Evolutionary conservation across 2,888 invertebrate genomes (phyloP).

Genomic region (Eupithecia exiguata): DNA sequence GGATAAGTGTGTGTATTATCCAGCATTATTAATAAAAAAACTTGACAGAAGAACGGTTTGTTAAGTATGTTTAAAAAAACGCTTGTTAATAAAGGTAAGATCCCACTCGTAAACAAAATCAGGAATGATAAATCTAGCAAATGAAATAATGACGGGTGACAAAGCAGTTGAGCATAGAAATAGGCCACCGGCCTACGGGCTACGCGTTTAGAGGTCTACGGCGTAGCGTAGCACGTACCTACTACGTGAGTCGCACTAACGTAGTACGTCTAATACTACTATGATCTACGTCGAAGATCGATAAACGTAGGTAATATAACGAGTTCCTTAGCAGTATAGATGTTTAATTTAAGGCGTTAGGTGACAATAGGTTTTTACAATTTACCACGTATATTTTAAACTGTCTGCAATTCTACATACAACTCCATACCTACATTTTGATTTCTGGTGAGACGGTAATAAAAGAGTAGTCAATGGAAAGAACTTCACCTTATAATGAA

Average conservation of each 20-base stretch:
- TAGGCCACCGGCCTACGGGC: slow-evolving; percentile 43
- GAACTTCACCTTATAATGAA: neutral
- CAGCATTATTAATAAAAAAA: neutral
- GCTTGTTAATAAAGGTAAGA: neutral
- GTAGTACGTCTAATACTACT: neutral
- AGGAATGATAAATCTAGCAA: slow-evolving; percentile 46
- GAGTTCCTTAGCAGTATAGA: neutral
- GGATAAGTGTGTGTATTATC: neutral
- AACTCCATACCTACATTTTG: neutral
- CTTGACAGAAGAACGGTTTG: neutral
- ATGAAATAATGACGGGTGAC: slow-evolving; percentile 54
- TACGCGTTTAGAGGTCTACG: slow-evolving; percentile 14
- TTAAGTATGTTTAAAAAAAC: neutral
- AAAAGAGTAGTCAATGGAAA: neutral
- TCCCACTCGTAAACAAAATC: slow-evolving; percentile 36
- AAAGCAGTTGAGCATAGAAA: slow-evolving; percentile 46
- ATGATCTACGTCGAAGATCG: neutral
- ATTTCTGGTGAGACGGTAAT: neutral
- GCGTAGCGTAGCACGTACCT: neutral
- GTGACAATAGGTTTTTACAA: neutral
- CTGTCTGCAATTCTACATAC: neutral
- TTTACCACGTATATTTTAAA: neutral
- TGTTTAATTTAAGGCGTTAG: neutral
- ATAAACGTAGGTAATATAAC: too few relatives aligned
- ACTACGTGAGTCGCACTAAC: neutral